Percentiles rank a stretch among this genome's conserved stretches.
Conservation (phyloP, 2,797 vertebrate species). For the Sebastes oblongus region DNA sequence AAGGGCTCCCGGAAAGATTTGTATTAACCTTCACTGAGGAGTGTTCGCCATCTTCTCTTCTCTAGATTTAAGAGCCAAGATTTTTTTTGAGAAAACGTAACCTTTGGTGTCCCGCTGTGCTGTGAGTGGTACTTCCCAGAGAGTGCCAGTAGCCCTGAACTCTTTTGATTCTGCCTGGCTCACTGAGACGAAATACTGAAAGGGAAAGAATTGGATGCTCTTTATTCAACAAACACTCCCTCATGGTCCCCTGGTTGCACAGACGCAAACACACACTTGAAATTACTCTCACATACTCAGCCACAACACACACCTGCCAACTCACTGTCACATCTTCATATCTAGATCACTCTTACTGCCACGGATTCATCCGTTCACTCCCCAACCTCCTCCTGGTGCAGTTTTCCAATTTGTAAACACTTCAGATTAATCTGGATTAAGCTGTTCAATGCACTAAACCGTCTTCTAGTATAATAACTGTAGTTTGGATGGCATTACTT, state of each 20-base stretch:
- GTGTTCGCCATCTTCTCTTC: neutral
- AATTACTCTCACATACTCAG: constrained; percentile 3
- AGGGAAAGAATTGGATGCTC: constrained; percentile 13
- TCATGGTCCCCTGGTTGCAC: neutral
- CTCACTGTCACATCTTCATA: constrained; percentile 3
- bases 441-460: constrained; percentile 30
- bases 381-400: constrained; percentile 3
- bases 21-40: constrained; percentile 5
- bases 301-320: constrained; percentile 11
- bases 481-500: constrained; percentile 35
- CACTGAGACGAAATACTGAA: constrained; percentile 11
- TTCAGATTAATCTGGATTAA: constrained; percentile 59
- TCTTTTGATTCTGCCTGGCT: constrained; percentile 11
- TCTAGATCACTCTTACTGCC: neutral
- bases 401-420: constrained; percentile 51
- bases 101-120: constrained; percentile 20
- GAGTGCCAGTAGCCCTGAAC: constrained; percentile 20
- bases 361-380: constrained; percentile 14
- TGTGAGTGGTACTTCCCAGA: constrained; percentile 22
- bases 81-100: constrained; percentile 15
- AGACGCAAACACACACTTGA: constrained; percentile 20
- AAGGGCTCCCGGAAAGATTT: neutral
- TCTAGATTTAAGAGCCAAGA: neutral
- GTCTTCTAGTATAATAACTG: constrained; percentile 26
- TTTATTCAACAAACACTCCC: constrained; percentile 35